These are phyloP conservation scores for Pangasius macronema DNA, from an alignment of 2,797 vertebrate species.

Conservation along the genomic window DNA sequence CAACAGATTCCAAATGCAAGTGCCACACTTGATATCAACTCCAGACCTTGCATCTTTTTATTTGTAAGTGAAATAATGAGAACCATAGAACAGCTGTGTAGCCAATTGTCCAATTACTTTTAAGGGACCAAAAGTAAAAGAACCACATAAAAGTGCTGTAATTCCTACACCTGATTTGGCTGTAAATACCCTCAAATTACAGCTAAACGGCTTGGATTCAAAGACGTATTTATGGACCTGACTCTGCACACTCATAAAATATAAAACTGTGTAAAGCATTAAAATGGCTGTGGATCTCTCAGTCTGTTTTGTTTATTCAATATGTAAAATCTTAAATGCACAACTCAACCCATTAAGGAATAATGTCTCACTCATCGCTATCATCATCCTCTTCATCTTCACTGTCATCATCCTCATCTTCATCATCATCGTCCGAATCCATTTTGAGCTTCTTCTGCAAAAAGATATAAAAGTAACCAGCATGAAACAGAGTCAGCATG, in stretches of 20 bases:
- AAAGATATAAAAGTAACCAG: background rate
- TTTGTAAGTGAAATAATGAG: background rate
- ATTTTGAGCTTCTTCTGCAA: constrained; percentile 79
- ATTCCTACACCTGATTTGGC: background rate
- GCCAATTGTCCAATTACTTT: background rate
- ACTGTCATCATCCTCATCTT: constrained; percentile 69
- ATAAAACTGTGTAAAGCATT: background rate
- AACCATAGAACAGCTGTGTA: background rate
- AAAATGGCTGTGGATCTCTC: background rate
- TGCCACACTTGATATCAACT: background rate
- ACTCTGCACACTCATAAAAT: background rate
- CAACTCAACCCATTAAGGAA: background rate
- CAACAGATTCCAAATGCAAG: background rate
- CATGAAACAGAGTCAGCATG: background rate
- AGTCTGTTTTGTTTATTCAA: background rate
- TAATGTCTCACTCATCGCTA: constrained; percentile 54
- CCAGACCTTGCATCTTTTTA: background rate
- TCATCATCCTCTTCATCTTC: constrained; percentile 64
- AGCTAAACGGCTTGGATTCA: background rate
- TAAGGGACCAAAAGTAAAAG: background rate
- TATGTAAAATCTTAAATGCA: background rate
- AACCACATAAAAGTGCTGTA: background rate
- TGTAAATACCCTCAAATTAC: background rate
- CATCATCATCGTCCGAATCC: constrained; percentile 68
- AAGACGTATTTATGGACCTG: background rate